phyloP scores from a whole-genome alignment of 2,888 invertebrate genomes.

The Euplagia quadripunctaria region DNA sequence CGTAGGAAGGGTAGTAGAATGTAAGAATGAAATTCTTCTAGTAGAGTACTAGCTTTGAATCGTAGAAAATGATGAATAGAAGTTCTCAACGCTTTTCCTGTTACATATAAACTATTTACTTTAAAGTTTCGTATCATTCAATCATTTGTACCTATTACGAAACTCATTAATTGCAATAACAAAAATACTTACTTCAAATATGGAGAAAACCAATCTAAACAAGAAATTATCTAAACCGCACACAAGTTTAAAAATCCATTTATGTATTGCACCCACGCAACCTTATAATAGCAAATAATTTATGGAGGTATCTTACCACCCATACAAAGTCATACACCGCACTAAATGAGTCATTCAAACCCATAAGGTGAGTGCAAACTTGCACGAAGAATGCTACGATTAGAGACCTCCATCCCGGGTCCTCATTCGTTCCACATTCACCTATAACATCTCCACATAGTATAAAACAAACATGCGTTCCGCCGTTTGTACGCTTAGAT shows the following conservation, averaged over 20 bases:
- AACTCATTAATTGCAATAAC: background rate
- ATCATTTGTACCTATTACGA: background rate
- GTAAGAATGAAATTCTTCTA: too few relatives aligned
- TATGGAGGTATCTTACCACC: conserved; percentile 2
- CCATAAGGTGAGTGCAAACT: background rate
- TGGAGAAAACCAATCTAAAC: conserved; percentile 10
- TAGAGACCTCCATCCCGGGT: too few relatives aligned
- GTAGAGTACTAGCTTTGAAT: too few relatives aligned
- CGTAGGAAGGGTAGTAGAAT: too few relatives aligned
- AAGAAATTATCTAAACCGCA: background rate
- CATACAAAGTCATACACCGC: background rate
- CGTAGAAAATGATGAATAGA: too few relatives aligned
- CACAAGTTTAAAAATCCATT: background rate
- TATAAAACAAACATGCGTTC: too few relatives aligned
- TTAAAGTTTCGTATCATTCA: too few relatives aligned
- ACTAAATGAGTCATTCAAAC: conserved; percentile 1
- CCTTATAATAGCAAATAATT: background rate
- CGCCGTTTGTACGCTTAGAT: too few relatives aligned
- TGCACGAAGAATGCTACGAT: background rate
- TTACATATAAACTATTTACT: too few relatives aligned
- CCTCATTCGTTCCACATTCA: too few relatives aligned
- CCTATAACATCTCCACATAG: too few relatives aligned
- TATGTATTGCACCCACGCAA: background rate
- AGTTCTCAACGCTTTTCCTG: too few relatives aligned
- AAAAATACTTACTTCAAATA: conserved; percentile 3